A percentile compares a stretch with the other conserved stretches of the same genome.
phyloP scores from a whole-genome alignment of 2,113 vertebrate genomes.

The Capreolus pygargus region DNA sequence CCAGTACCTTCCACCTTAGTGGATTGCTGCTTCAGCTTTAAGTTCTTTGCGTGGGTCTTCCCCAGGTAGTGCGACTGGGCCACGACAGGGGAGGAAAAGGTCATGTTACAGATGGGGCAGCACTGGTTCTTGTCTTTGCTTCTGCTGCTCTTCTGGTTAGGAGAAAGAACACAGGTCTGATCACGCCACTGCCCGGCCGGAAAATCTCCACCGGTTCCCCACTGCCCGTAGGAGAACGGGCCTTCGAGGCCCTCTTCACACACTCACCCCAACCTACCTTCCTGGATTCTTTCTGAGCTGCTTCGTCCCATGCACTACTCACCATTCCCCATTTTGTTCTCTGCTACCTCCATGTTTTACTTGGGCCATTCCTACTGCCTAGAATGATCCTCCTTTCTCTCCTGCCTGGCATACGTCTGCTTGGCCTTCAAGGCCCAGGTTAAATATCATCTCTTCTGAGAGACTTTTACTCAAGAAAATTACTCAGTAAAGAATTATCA shows the following conservation, averaged over 20 bases:
- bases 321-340: slow-evolving; percentile 24
- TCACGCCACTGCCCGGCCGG: slow-evolving; percentile 46
- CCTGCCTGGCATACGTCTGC: background rate
- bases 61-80: slow-evolving; percentile 97
- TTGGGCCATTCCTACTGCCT: slow-evolving; percentile 8
- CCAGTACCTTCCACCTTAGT: slow-evolving; percentile 84
- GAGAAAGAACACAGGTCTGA: slow-evolving; percentile 73
- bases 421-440: background rate
- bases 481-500: background rate
- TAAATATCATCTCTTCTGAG: background rate
- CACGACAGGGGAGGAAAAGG: slow-evolving; percentile 92
- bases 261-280: slow-evolving; percentile 42
- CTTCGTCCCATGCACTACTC: background rate
- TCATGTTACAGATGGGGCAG: slow-evolving; percentile 96
- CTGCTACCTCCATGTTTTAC: background rate
- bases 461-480: slow-evolving; percentile 30
- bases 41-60: slow-evolving; percentile 96
- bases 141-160: slow-evolving; percentile 84
- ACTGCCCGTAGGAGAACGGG: slow-evolving; percentile 24
- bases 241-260: slow-evolving; percentile 29
- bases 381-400: slow-evolving; percentile 22
- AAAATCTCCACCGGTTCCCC: slow-evolving; percentile 56
- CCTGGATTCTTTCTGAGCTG: slow-evolving; percentile 29
- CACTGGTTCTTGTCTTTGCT: slow-evolving; percentile 90
- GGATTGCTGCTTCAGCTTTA: slow-evolving; percentile 87